Evolutionary conservation across 2,888 invertebrate species (phyloP).

Genomic region (Conchocele bisecta): DNA sequence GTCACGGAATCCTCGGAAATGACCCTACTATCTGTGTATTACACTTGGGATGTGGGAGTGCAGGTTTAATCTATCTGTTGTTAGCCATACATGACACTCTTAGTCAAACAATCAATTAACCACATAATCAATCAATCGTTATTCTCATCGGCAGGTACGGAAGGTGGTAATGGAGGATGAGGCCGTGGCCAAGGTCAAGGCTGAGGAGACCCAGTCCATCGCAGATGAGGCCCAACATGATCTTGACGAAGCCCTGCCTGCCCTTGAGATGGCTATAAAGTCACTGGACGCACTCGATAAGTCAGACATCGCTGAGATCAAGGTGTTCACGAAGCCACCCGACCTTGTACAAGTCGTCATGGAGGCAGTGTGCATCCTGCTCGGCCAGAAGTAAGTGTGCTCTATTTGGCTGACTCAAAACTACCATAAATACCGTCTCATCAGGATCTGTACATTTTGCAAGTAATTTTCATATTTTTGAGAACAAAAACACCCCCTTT

Average conservation of each 20-base stretch:
- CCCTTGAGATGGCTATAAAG: slow-evolving; percentile 91
- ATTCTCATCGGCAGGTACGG: no score
- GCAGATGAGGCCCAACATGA: slow-evolving; percentile 94
- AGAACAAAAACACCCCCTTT: no score
- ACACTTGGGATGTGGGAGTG: no score
- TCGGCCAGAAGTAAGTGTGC: slow-evolving; percentile 90
- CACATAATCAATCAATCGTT: no score
- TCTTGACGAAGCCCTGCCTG: slow-evolving; percentile 93
- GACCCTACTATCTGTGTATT: no score
- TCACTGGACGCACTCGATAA: slow-evolving; percentile 94
- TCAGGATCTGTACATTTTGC: not conserved
- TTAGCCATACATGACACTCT: no score
- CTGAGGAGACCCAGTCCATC: slow-evolving; percentile 91
- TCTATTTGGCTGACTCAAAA: not conserved
- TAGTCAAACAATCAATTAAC: no score
- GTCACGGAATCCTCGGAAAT: no score
- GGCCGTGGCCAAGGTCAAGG: slow-evolving; percentile 92
- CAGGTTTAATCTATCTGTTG: no score
- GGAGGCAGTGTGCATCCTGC: slow-evolving; percentile 94
- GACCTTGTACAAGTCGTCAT: slow-evolving; percentile 92
- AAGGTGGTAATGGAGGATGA: slow-evolving; percentile 92
- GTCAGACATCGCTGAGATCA: slow-evolving; percentile 94
- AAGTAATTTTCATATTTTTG: no score
- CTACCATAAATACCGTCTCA: not conserved
- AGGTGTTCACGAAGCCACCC: slow-evolving; percentile 94